Evolutionary conservation across 2,797 vertebrate species (phyloP).

Genomic region (Borostomias antarcticus): DNA sequence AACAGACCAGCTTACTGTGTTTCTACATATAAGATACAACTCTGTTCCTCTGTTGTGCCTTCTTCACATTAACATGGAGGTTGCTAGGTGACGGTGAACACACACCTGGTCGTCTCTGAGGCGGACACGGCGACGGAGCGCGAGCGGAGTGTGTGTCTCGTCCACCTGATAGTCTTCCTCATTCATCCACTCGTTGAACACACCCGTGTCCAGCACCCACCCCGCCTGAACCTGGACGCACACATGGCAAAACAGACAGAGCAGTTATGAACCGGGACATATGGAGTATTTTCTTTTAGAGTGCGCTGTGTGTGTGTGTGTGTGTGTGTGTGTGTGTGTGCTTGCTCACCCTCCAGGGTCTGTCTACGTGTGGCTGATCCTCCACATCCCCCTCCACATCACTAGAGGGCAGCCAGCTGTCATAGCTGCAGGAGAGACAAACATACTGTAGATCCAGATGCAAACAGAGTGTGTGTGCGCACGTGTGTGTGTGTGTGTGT

Average conservation of each 20-base stretch:
- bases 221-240: conserved; percentile 84
- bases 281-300: neutral
- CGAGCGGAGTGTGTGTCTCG: conserved; percentile 82
- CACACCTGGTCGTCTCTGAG: conserved; percentile 72
- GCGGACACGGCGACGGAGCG: conserved; percentile 67
- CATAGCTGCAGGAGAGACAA: conserved; percentile 79
- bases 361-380: conserved; percentile 85
- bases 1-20: too few relatives aligned
- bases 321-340: conserved; percentile 2
- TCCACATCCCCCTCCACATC: conserved; percentile 90
- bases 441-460: neutral
- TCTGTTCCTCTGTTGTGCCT: too few relatives aligned
- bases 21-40: too few relatives aligned
- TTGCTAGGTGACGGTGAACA: neutral
- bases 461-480: neutral
- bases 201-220: conserved; percentile 91
- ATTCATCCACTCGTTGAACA: conserved; percentile 98
- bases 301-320: neutral
- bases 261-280: neutral
- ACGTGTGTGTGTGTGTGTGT: neutral
- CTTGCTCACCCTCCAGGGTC: conserved; percentile 86
- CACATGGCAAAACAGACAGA: neutral
- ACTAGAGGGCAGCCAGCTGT: conserved; percentile 87
- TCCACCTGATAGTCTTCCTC: conserved; percentile 96
- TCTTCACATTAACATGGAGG: neutral